These are phyloP conservation scores for Neelides folsomi DNA, from an alignment of 2,888 invertebrate genomes.

Conservation along the genomic window DNA sequence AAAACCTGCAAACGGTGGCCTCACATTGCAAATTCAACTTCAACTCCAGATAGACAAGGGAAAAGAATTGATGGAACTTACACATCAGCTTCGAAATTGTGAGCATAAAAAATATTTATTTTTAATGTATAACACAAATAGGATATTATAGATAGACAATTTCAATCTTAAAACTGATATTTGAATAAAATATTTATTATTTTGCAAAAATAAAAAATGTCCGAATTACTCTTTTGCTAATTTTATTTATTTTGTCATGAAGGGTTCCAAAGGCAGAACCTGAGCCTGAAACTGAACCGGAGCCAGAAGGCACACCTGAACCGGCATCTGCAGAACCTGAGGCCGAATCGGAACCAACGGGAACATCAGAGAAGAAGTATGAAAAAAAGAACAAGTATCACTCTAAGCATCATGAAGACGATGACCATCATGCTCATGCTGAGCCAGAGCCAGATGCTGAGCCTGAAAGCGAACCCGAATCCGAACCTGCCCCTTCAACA, in stretches of 20 bases:
- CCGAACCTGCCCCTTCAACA: constrained; percentile 29
- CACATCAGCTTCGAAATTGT: constrained; percentile 11
- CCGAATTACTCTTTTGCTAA: not conserved
- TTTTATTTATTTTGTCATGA: not conserved
- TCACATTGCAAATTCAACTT: constrained; percentile 17
- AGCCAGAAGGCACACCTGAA: constrained; percentile 40
- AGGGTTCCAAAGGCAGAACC: constrained; percentile 37
- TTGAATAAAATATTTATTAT: too few species aligned
- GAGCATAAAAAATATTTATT: constrained; percentile 4
- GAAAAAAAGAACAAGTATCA: not conserved
- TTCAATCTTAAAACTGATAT: not conserved
- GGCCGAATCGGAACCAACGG: constrained; percentile 18
- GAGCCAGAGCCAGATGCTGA: constrained; percentile 38
- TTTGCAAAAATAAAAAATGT: too few species aligned
- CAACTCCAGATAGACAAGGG: constrained; percentile 10
- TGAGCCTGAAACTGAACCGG: constrained; percentile 38
- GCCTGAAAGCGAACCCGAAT: constrained; percentile 34
- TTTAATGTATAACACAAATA: not conserved
- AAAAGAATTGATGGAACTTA: constrained; percentile 8
- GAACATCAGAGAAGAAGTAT: constrained; percentile 3
- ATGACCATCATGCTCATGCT: constrained; percentile 12
- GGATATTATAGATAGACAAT: not conserved
- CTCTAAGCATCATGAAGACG: not conserved
- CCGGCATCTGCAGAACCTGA: constrained; percentile 11
- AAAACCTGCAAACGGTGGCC: constrained; percentile 29